Base-by-base conservation (phyloP, 2,113 vertebrate genomes). In the Pseudorhombus dupliciocellatus region DNA sequence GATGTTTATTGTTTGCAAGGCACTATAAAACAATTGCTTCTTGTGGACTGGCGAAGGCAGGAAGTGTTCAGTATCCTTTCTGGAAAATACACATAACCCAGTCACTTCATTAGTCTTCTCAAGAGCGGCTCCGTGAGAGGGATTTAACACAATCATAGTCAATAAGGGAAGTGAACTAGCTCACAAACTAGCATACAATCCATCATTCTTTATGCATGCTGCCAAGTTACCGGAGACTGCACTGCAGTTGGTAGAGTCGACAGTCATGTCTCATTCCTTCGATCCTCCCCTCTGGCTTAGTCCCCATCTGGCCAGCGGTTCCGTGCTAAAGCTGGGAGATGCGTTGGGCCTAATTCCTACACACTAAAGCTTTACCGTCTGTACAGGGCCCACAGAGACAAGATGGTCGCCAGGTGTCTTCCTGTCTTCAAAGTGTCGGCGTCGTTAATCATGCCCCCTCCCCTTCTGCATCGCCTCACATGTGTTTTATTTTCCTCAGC, bases 401-500 rank as follows among this genome's bases (percentile, higher is more conserved):
- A 92, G 89, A 92, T 93, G 91, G 90, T 89, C 79, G 58, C 91
- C 93, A 93, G 92, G 92, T 93, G 93, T 91, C 88, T 91, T 91
- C 90, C 87, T 89, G 84, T 83, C 84, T 92, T 92, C 90, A 92
- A 90, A 91, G 91, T 87, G 85, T 88, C 74, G 80, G 79, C 61
- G 1, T 90, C 73, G 70, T 91, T 91, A 92, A 92, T 93, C 91
- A 91, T 73, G 66, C 81, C 84, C 75, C 76, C 76, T 9, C 73
- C 81, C 69, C 52, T 75, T 79, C 40, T 68, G 67, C 76, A 46
- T 81, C 67, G 66, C 76, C 79, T 86, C 85, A 81, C 90, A 89
- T 88, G 81, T 88, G 84, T 89, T 92, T 90, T 81, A 84, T 90
- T 86, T 87, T 77, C 72, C 81, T 46, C 60, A 34, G 52, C 83